phyloP scores from a whole-genome alignment of 2,113 vertebrate species.

The Pteruthius melanotis region DNA sequence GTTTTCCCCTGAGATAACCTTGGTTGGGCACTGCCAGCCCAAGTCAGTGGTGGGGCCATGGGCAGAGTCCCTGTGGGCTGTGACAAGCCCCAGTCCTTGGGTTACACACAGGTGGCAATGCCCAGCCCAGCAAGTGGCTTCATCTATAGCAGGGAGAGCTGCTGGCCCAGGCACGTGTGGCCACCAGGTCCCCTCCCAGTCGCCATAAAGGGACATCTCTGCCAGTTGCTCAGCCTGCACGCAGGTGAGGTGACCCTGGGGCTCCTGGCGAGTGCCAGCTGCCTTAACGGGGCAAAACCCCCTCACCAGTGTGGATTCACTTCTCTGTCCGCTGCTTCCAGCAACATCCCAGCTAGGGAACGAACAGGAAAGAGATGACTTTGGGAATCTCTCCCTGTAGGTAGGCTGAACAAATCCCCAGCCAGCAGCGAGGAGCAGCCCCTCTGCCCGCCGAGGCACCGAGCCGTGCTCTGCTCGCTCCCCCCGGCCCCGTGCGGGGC shows the following conservation, averaged over 20 bases:
- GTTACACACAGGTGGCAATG: background rate
- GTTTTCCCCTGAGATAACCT: background rate
- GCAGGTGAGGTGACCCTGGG: background rate
- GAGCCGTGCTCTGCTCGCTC: background rate
- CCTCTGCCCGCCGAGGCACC: background rate
- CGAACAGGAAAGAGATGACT: accelerated
- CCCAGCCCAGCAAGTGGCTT: background rate
- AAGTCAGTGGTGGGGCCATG: accelerated
- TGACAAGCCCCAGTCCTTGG: background rate
- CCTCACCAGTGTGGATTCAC: accelerated
- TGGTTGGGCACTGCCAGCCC: background rate
- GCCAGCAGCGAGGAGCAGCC: background rate
- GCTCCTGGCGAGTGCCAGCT: background rate
- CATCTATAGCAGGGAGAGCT: accelerated
- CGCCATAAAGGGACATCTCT: background rate
- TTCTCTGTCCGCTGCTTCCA: background rate
- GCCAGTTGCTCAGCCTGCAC: background rate
- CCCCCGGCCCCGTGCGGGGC: background rate
- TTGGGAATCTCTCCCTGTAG: background rate
- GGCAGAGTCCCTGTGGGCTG: background rate
- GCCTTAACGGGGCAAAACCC: background rate
- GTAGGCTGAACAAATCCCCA: accelerated
- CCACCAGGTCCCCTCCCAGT: background rate
- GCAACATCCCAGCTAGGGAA: background rate
- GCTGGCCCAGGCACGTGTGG: background rate